A percentile compares a stretch with the other conserved stretches of the same genome.
phyloP scores from a whole-genome alignment of 2,113 vertebrate genomes.

The Salvelinus fontinalis region DNA sequence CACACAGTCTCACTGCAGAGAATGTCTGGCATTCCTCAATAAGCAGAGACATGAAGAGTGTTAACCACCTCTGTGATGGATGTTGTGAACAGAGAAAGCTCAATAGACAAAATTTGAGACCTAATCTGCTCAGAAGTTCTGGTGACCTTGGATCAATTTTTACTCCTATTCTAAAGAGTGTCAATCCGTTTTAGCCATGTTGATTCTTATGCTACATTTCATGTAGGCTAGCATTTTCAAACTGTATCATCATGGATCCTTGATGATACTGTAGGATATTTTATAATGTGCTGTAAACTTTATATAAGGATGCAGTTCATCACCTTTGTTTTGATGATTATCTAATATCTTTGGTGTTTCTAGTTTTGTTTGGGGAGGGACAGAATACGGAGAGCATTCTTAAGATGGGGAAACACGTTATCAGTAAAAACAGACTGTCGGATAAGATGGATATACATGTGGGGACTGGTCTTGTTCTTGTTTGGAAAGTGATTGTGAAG shows the following conservation, averaged over 20 bases:
- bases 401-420: slow-evolving; percentile 44
- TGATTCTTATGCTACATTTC: slow-evolving; percentile 17
- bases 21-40: slow-evolving; percentile 70
- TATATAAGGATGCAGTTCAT: neutral
- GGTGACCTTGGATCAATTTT: neutral
- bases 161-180: slow-evolving; percentile 27
- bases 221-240: slow-evolving; percentile 24
- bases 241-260: slow-evolving; percentile 10
- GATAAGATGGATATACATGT: slow-evolving; percentile 10
- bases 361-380: slow-evolving; percentile 1
- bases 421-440: slow-evolving; percentile 27
- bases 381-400: slow-evolving; percentile 25
- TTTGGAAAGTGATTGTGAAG: neutral
- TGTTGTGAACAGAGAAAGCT: slow-evolving; percentile 60
- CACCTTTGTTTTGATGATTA: too few species aligned
- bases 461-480: slow-evolving; percentile 21
- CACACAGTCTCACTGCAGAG: slow-evolving; percentile 20
- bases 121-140: slow-evolving; percentile 5
- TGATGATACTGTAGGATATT: slow-evolving; percentile 23
- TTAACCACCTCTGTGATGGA: slow-evolving; percentile 20
- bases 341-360: slow-evolving; percentile 13
- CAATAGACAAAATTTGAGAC: slow-evolving; percentile 68
- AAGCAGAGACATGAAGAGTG: slow-evolving; percentile 57
- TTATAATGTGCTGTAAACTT: slow-evolving; percentile 19
- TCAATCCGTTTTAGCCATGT: slow-evolving; percentile 14